phyloP scores from a whole-genome alignment of 2,113 vertebrate species.

The Cheirogaleus medius region DNA sequence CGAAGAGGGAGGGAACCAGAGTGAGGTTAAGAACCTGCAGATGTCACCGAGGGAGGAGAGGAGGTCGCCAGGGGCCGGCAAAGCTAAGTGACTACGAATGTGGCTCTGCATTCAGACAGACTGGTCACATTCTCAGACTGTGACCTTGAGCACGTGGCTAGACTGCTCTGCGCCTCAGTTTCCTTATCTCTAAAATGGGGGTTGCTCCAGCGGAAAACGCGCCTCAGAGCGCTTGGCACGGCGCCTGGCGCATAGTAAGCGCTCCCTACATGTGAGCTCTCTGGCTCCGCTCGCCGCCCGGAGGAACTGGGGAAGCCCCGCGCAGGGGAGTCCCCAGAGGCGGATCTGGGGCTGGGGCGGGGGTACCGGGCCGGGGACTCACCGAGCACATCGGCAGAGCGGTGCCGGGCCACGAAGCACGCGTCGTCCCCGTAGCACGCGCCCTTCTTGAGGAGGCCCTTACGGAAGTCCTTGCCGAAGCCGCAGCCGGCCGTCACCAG shows the following conservation, averaged over 20 bases:
- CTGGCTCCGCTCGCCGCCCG: background rate
- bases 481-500: constrained; percentile 97
- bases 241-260: constrained; percentile 47
- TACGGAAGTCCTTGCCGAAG: constrained; percentile 99
- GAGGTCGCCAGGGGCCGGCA: constrained; percentile 23
- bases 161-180: constrained; percentile 56
- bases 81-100: constrained; percentile 14
- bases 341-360: background rate
- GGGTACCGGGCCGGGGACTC: constrained; percentile 69
- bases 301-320: constrained; percentile 54
- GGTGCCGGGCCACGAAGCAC: constrained; percentile 95
- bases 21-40: constrained; percentile 46
- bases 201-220: background rate
- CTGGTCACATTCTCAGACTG: constrained; percentile 28
- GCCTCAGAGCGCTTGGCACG: constrained; percentile 36
- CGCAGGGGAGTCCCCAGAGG: constrained; percentile 67
- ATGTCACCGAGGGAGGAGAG: constrained; percentile 32
- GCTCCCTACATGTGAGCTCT: background rate
- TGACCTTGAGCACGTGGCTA: constrained; percentile 72
- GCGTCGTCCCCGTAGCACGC: constrained; percentile 99
- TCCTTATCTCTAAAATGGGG: constrained; percentile 4
- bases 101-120: background rate
- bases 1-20: background rate
- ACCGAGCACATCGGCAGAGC: constrained; percentile 96
- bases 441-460: constrained; percentile 98